Evolutionary conservation across 1,140 invertebrate genomes (phyloP), one percentile per base, ranked within the genome.

Genomic region (Saxidomus purpurata): DNA sequence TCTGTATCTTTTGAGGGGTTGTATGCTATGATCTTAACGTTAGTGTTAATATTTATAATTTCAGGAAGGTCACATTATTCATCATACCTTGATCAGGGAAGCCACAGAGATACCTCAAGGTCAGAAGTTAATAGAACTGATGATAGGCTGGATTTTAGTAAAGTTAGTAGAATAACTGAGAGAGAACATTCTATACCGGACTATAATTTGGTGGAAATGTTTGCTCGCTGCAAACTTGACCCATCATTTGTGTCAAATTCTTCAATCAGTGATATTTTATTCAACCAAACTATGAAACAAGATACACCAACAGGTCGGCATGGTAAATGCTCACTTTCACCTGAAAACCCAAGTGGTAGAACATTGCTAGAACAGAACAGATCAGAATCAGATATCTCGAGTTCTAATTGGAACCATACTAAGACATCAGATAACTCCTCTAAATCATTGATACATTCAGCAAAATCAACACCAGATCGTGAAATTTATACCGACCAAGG

Each of bases 181-280:
- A 40, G 80, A 43, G 55, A 87, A 31, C 52, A 79, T 17, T 87
- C 85, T 43, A 79, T 87, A 4, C 85, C 49, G 28, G 85, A 87
- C 52, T 79, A 77, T 22, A 87, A 87, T 34, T 47, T 87, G 34
- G 71, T 87, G 11, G 85, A 87, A 69, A 87, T 87, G 85, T 87
- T 87, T 74, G 76, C 85, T 31, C 69, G 74, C 0, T 77, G 69
- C 49, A 87, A 79, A 47, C n/a, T 74, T 17, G 85, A 87, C 52
- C 85, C 85, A 59, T 87, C 85, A 9, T 87, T 61, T 67, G 74
- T 87, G 8, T 87, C 85, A 9, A 31, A 77, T 49, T 34, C 43
- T 47, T 87, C 85, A 6, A 79, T 87, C 15, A 63, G 74, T 77
- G 85, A 87, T 19, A 71, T 69, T 59, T 61, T 87, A 19, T 79